Percentiles rank a stretch among this genome's conserved stretches.
These are phyloP conservation scores for Jacana jacana DNA, from an alignment of 2,113 vertebrate genomes.

Conservation along the genomic window DNA sequence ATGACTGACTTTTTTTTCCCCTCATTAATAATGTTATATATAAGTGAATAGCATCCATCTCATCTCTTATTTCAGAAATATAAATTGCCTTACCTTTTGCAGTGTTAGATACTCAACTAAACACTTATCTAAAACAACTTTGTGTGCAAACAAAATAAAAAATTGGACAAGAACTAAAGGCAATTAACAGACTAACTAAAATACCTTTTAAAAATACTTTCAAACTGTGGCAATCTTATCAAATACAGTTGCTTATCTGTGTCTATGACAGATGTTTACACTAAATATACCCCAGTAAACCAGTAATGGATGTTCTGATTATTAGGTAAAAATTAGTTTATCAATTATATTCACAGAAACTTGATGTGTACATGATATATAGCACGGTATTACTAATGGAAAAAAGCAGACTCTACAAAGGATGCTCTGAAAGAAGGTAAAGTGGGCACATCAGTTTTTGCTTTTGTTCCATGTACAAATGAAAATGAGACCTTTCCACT, in stretches of 20 bases:
- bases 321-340: background rate
- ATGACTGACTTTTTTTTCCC: background rate
- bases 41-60: background rate
- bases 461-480: background rate
- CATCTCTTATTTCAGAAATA: background rate
- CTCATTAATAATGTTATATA: background rate
- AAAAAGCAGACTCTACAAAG: background rate
- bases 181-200: background rate
- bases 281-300: background rate
- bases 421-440: background rate
- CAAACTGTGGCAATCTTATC: background rate
- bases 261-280: background rate
- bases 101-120: background rate
- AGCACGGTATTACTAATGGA: background rate
- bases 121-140: background rate
- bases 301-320: background rate
- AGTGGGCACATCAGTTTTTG: background rate
- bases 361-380: accelerated
- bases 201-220: background rate
- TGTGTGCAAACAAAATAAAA: background rate
- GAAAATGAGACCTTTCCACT: background rate
- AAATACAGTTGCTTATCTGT: background rate
- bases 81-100: background rate
- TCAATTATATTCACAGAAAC: background rate
- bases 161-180: background rate